These are phyloP conservation scores for Diabrotica virgifera DNA, from an alignment of 1,140 invertebrate genomes.

Conservation along the genomic window DNA sequence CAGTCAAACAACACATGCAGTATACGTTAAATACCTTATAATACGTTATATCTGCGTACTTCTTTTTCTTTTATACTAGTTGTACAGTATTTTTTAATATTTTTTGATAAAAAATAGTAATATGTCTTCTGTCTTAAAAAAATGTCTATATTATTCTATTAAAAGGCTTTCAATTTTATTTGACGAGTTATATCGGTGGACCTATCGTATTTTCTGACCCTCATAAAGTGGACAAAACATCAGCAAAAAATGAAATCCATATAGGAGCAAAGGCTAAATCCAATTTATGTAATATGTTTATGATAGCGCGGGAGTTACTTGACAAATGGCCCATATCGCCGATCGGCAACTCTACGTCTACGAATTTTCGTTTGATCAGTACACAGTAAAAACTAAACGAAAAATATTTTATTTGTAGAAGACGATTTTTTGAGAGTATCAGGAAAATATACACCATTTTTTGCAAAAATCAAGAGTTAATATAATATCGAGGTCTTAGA, in stretches of 20 bases:
- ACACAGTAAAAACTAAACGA: neutral
- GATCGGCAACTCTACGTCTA: slow-evolving; percentile 4
- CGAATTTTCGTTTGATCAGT: neutral
- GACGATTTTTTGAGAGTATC: too few relatives aligned
- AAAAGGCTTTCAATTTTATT: neutral
- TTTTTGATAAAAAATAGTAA: too few relatives aligned
- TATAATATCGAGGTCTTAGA: too few relatives aligned
- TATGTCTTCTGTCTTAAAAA: too few relatives aligned
- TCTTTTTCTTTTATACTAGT: too few relatives aligned
- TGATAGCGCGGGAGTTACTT: slow-evolving; percentile 35
- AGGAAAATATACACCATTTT: too few relatives aligned
- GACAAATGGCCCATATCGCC: slow-evolving; percentile 31
- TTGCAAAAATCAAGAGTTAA: too few relatives aligned
- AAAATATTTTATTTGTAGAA: too few relatives aligned
- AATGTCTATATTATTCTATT: neutral
- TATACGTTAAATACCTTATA: too few relatives aligned
- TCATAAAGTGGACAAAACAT: neutral
- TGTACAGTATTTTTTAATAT: too few relatives aligned
- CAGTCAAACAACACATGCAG: too few relatives aligned
- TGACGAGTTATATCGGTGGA: neutral
- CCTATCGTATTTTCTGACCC: neutral
- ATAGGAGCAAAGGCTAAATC: slow-evolving; percentile 6
- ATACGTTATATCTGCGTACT: too few relatives aligned
- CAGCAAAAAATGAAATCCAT: slow-evolving; percentile 16
- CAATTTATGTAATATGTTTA: slow-evolving; percentile 41